Conservation (phyloP, 2,113 vertebrate species). For the Nycticorax nycticorax region DNA sequence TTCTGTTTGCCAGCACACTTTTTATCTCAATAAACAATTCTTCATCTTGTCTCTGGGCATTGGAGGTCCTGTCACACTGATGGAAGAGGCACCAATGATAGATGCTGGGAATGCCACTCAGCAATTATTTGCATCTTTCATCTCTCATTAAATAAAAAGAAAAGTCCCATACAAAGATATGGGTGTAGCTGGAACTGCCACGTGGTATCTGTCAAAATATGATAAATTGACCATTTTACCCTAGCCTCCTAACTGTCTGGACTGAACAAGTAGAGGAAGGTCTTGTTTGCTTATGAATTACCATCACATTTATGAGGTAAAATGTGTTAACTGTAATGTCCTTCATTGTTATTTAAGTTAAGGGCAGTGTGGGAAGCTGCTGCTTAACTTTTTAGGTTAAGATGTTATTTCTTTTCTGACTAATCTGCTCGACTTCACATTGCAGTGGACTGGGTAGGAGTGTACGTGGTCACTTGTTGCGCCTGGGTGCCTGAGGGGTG, state of each 20-base stretch:
- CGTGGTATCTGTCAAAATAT: not conserved
- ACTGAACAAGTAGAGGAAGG: not conserved
- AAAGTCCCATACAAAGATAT: not conserved
- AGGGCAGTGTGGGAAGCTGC: not conserved
- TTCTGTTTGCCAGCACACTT: not conserved
- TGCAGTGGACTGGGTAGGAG: not conserved
- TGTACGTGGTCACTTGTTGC: accelerated
- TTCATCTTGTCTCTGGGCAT: not conserved
- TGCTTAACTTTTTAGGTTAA: not conserved
- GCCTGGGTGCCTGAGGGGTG: not conserved
- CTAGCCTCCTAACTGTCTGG: not conserved
- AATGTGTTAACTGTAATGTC: not conserved
- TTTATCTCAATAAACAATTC: not conserved
- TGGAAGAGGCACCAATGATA: not conserved
- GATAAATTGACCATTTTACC: not conserved
- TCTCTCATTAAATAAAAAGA: conserved; percentile 5
- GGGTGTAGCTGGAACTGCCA: not conserved
- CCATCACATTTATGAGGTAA: not conserved
- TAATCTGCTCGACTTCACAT: not conserved
- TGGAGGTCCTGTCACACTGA: not conserved
- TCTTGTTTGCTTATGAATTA: not conserved
- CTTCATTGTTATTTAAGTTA: not conserved
- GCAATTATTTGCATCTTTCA: conserved; percentile 19
- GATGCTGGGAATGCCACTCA: not conserved
- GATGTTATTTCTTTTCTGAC: not conserved